Evolutionary conservation across 2,797 vertebrate species (phyloP).

Genomic region (Borostomias antarcticus): DNA sequence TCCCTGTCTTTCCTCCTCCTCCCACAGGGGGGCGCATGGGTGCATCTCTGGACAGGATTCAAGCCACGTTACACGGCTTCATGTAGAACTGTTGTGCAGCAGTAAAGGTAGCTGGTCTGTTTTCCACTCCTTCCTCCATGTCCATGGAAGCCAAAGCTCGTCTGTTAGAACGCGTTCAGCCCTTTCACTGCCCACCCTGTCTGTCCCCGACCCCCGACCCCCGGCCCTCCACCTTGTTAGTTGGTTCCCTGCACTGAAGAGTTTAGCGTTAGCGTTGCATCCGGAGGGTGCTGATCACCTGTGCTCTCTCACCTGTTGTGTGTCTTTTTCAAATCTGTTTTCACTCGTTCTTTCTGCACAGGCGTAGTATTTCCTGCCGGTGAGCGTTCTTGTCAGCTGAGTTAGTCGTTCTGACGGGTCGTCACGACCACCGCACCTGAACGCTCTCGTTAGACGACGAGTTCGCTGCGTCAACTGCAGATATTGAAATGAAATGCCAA

Average conservation of each 20-base stretch:
- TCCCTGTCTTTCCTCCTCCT: neutral
- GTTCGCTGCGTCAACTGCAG: neutral
- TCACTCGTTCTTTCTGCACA: constrained; percentile 35
- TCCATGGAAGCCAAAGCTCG: constrained; percentile 14
- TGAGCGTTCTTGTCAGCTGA: constrained; percentile 29
- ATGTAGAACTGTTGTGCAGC: constrained; percentile 60
- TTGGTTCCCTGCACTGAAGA: constrained; percentile 61
- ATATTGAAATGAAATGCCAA: neutral
- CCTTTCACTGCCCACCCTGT: constrained; percentile 45
- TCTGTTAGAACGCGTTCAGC: constrained; percentile 34
- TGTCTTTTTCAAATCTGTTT: constrained; percentile 23
- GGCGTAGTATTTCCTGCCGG: constrained; percentile 41
- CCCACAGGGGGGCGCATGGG: constrained; percentile 36
- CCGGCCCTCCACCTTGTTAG: constrained; percentile 48
- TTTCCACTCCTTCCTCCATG: neutral
- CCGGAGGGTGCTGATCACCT: constrained; percentile 56
- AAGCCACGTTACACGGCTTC: constrained; percentile 36
- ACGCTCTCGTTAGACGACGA: neutral
- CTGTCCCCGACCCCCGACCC: constrained; percentile 37
- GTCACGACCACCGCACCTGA: constrained; percentile 21
- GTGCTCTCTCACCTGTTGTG: constrained; percentile 41
- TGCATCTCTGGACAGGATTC: constrained; percentile 37
- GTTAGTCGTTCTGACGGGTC: constrained; percentile 47
- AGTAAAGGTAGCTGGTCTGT: constrained; percentile 37
- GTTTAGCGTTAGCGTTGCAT: constrained; percentile 59